phyloP scores from a whole-genome alignment of 23 tunicate genomes.

The Halocynthia roretzi region DNA sequence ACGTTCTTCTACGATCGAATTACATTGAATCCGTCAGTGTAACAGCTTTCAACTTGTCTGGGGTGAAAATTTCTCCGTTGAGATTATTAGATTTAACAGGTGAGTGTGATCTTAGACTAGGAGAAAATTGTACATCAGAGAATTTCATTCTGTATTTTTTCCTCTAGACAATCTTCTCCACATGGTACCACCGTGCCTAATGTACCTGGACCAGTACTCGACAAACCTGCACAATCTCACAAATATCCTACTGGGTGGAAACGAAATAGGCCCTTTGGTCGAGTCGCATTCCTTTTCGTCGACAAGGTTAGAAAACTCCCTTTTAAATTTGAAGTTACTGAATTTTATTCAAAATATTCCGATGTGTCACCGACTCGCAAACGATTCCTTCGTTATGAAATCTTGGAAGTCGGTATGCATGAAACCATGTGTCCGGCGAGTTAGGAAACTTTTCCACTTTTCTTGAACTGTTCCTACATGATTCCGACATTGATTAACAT shows the following conservation, averaged over 20 bases:
- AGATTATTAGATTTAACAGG: constrained; percentile 17
- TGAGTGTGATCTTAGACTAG: neutral
- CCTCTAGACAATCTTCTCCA: constrained; percentile 46
- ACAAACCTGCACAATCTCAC: constrained; percentile 19
- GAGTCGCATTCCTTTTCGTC: constrained; percentile 34
- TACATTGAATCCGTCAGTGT: neutral
- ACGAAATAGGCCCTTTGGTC: constrained; percentile 30
- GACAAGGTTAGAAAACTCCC: constrained; percentile 8
- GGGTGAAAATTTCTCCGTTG: neutral
- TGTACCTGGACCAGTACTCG: constrained; percentile 9
- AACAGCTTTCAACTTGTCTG: neutral
- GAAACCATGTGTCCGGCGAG: too few species aligned
- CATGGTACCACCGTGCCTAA: constrained; percentile 37
- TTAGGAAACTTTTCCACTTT: too few species aligned
- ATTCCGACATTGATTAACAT: too few species aligned
- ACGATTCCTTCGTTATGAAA: too few species aligned
- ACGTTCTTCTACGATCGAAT: neutral
- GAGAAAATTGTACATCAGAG: neutral
- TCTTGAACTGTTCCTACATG: too few species aligned
- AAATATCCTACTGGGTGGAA: constrained; percentile 29
- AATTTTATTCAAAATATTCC: too few species aligned
- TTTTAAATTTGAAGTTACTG: too few species aligned
- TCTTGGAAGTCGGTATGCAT: too few species aligned
- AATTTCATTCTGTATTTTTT: constrained; percentile 3
- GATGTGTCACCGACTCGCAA: too few species aligned